Evolutionary conservation across 2,113 vertebrate genomes (phyloP), one percentile per base, ranked within the genome.

Genomic region (Ophthalmolycus amberensis): DNA sequence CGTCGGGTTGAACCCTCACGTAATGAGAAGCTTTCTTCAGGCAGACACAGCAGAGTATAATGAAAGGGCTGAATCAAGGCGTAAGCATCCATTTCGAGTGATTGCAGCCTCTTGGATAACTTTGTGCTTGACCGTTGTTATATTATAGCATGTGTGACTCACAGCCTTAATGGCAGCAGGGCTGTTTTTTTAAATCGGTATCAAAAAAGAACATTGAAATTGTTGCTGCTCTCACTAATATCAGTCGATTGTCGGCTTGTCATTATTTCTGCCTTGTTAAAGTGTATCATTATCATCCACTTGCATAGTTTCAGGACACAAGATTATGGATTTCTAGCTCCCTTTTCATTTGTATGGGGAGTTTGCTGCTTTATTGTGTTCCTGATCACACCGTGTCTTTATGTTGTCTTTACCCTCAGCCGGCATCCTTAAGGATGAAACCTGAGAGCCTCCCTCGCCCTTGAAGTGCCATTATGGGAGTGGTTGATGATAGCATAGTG

Each of bases 381-480:
- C 29, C n/a, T 40, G 65, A 54, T 79, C 81, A n/a, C 52, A 62
- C 62, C 65, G 40, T 29, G n/a, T 73, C 58, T 82, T 20, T 38
- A 16, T 71, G 25, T 48, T 63, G 8, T 63, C 56, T 44, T 38
- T 63, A 60, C 64, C 38, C 20, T 1, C 40, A 46, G 38, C 12
- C 6, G 11, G 8, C 44, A 22, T 44, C 46, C 5, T 62, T 18
- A 14, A 68, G 74, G 72, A 52, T 80, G 79, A 88, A 82, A 87
- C 25, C 16, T 69, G 38, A 71, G 76, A 71, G 54, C 63, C 59
- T 42, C 58, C 71, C 58, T 81, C 42, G 3, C 83, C 59, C 67
- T 85, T 71, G 27, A 74, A 76, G 70, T 52, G 59, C n/a, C 88
- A 75, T 94, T 88, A 42, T 64, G 50, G 60, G 58, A 44, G 52